These are phyloP conservation scores for Chloroceryle aenea DNA, from an alignment of 2,113 vertebrate species.

Conservation along the genomic window DNA sequence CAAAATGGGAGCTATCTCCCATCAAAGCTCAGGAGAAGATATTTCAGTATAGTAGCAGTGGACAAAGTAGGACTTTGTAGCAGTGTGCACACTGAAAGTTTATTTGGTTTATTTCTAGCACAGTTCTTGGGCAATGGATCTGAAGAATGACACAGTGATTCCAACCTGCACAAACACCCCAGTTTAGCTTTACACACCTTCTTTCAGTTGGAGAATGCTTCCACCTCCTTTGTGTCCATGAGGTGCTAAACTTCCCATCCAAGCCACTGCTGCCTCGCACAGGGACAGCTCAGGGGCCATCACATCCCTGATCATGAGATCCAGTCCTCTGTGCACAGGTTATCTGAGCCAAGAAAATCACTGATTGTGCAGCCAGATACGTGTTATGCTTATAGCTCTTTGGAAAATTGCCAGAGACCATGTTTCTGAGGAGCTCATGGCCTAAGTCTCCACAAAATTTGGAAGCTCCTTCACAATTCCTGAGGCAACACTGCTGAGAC, in stretches of 20 bases:
- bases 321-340: neutral
- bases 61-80: neutral
- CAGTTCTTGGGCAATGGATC: neutral
- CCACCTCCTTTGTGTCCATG: accelerated
- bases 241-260: neutral
- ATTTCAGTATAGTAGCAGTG: neutral
- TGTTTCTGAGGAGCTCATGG: neutral
- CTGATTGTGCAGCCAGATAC: neutral
- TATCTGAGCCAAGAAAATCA: neutral
- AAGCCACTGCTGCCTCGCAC: neutral
- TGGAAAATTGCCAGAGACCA: neutral
- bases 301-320: neutral
- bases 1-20: neutral
- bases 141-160: neutral
- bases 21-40: neutral
- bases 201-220: neutral
- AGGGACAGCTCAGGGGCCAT: neutral
- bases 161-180: neutral
- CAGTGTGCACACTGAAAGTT: neutral
- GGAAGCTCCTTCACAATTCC: neutral
- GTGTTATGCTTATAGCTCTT: neutral
- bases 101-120: neutral
- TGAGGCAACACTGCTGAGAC: neutral
- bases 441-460: neutral
- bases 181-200: neutral